phyloP scores from a whole-genome alignment of 2,113 vertebrate genomes.

The Silurus asotus region DNA sequence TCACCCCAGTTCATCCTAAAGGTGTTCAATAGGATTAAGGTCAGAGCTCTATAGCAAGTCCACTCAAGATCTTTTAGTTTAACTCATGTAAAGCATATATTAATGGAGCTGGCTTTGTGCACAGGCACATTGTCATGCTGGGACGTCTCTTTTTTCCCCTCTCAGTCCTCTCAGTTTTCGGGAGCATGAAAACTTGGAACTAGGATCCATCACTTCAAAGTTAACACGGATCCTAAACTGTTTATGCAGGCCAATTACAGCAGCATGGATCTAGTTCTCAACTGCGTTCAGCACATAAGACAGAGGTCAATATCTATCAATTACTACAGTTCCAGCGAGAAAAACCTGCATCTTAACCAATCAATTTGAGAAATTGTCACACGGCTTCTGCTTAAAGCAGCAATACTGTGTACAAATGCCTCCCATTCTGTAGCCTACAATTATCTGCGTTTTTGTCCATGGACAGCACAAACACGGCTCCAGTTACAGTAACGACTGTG shows the following conservation, averaged over 20 bases:
- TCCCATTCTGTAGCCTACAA: neutral
- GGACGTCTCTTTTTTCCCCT: neutral
- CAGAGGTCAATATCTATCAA: conserved; percentile 25
- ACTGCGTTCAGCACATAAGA: neutral
- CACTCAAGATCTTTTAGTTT: no score
- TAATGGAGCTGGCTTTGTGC: no score
- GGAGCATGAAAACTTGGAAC: neutral
- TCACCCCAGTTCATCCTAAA: no score
- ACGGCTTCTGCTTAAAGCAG: conserved; percentile 11
- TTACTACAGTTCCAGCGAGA: conserved; percentile 1
- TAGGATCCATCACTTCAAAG: neutral
- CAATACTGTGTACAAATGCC: conserved; percentile 3
- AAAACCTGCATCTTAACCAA: conserved; percentile 12
- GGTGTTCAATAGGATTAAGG: no score
- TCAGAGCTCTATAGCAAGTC: no score
- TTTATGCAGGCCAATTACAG: neutral
- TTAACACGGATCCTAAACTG: neutral
- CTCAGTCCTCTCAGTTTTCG: no score
- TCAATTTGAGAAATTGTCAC: conserved; percentile 8
- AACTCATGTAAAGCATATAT: no score
- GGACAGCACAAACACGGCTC: neutral
- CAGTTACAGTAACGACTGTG: conserved; percentile 9
- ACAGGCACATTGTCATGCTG: no score
- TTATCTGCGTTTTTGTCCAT: neutral
- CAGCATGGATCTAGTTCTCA: neutral